Base-by-base conservation (phyloP, 2,113 vertebrate species). In the Colius striatus region DNA sequence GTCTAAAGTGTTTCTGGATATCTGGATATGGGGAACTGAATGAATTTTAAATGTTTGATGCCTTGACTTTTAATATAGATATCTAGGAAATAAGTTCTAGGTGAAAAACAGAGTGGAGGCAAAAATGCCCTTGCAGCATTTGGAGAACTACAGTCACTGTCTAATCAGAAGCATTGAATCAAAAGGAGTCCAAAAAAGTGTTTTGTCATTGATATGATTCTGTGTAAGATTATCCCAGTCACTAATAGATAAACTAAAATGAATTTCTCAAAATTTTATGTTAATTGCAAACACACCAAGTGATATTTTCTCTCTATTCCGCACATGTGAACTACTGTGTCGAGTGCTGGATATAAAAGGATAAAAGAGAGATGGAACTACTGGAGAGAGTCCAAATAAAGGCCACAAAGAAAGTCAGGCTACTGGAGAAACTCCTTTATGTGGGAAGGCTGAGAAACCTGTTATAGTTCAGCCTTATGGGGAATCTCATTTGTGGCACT, bases 391-490 rank as follows among this genome's bases (percentile, higher is more conserved):
- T 4, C 61, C 22, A 32, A 11, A 9, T 23, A 23, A 30, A 17
- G 6, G 16, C 2, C 29, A 36, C 10, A 41, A 48, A 38, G 34
- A 34, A 82, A 27, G 9, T 29, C 11, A 70, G 66, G 23, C 29
- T 2, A 23, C 5, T 29, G 23, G 7, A 78, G 8, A 18, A 45
- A 8, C 41, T 68, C 5, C 54, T 6, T 47, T n/a, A 0, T 4
- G n/a, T 36, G 18, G 43, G 74, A 80, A 79, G 50, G 5, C 16
- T 53, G n/a, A 21, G 18, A 36, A 5, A 36, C 9, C 7, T 43
- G 70, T 12, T 16, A 22, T 16, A 41, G 48, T 2, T 68, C 21
- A 74, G 30, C n/a, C 55, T 61, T 38, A 13, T 20, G 22, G 15
- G 13, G 32, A 62, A 65, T 18, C 17, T 76, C 21, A 29, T 54